Percentiles rank a stretch among this genome's conserved stretches.
These are phyloP conservation scores for Garrulus glandarius DNA, from an alignment of 2,797 vertebrate genomes.

Conservation along the genomic window DNA sequence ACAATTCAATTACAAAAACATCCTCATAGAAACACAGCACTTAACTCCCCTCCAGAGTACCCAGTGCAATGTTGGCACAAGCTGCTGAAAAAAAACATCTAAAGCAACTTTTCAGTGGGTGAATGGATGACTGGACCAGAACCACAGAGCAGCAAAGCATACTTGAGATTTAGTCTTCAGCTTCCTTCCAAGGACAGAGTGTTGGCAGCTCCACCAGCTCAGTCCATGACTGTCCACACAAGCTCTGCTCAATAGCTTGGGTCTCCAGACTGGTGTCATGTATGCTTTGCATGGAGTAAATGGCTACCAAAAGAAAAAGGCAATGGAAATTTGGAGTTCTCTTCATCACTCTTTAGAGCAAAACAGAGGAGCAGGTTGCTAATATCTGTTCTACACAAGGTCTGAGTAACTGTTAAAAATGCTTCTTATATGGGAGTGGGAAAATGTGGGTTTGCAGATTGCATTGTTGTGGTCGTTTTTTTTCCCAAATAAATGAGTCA, in stretches of 20 bases:
- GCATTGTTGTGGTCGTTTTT: slow-evolving; percentile 22
- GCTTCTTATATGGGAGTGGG: not conserved
- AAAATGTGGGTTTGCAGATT: slow-evolving; percentile 19
- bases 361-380: not conserved
- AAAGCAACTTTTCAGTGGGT: not conserved
- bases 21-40: not conserved
- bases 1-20: not conserved
- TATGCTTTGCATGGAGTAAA: not conserved
- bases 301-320: not conserved
- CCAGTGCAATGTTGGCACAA: not conserved
- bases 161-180: not conserved
- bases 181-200: not conserved
- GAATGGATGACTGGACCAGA: not conserved
- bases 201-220: not conserved
- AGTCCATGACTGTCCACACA: not conserved
- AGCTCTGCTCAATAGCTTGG: not conserved
- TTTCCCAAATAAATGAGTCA: slow-evolving; percentile 55
- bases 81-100: not conserved
- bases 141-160: not conserved
- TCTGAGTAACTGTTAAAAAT: not conserved
- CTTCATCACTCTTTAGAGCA: not conserved
- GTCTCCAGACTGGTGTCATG: not conserved
- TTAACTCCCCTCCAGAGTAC: not conserved
- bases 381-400: not conserved
- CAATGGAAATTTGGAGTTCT: not conserved